phyloP scores from a whole-genome alignment of 2,113 vertebrate genomes.

The Callipepla californica region DNA sequence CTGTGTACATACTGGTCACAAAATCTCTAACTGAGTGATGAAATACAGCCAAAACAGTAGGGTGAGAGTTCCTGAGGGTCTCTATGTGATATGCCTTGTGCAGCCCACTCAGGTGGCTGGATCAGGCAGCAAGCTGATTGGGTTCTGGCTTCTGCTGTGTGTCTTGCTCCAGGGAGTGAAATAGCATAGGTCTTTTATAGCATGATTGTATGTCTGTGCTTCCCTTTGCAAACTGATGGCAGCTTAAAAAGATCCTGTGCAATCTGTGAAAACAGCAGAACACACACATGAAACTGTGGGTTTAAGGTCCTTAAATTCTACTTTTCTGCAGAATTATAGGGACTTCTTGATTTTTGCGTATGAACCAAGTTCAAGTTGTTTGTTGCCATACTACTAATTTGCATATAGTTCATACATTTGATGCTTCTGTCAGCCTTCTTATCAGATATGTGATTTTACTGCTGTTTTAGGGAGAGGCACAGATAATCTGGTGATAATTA shows the following conservation, averaged over 20 bases:
- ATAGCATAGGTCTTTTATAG: not conserved
- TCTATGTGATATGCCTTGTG: not conserved
- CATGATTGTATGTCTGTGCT: not conserved
- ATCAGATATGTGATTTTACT: not conserved
- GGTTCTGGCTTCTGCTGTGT: not conserved
- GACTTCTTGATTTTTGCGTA: not conserved
- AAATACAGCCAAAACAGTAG: not conserved
- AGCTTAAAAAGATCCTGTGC: not conserved
- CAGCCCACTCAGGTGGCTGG: fast-evolving
- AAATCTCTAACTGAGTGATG: not conserved
- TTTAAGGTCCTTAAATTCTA: not conserved
- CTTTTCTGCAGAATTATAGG: not conserved
- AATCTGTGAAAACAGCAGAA: not conserved
- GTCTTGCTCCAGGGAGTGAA: not conserved
- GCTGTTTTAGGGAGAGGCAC: not conserved
- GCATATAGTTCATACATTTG: not conserved
- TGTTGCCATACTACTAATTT: not conserved
- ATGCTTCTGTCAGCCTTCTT: not conserved
- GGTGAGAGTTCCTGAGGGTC: not conserved
- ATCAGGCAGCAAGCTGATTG: not conserved
- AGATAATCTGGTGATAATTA: not conserved
- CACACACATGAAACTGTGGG: not conserved
- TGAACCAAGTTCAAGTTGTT: not conserved
- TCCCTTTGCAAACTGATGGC: not conserved
- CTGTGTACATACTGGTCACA: not conserved